Conservation (phyloP, 2,113 vertebrate species). For the Syrrhaptes paradoxus region DNA sequence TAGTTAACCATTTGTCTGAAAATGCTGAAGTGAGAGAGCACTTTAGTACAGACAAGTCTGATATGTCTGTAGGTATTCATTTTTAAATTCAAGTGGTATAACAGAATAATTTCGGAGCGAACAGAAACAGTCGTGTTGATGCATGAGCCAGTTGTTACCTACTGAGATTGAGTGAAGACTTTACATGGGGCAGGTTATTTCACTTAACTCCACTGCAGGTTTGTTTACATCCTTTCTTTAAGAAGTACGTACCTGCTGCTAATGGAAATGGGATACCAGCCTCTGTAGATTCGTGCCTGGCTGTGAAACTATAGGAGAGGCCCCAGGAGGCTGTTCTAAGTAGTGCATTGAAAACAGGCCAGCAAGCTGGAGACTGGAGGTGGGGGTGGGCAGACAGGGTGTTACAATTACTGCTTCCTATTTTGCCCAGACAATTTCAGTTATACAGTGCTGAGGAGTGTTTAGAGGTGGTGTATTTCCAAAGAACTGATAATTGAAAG, state of each 20-base stretch:
- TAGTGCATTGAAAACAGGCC: background rate
- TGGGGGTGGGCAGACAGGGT: background rate
- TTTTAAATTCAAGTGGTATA: background rate
- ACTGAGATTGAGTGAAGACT: background rate
- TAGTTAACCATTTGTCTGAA: background rate
- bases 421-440: background rate
- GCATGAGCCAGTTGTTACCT: background rate
- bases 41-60: background rate
- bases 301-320: background rate
- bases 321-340: background rate
- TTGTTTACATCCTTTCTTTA: background rate
- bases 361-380: background rate
- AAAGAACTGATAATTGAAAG: background rate
- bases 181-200: background rate
- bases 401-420: background rate
- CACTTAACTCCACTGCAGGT: background rate
- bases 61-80: accelerated
- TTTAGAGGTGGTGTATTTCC: background rate
- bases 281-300: background rate
- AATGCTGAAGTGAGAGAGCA: background rate
- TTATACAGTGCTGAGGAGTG: background rate
- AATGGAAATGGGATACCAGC: background rate
- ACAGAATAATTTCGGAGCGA: background rate
- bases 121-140: accelerated
- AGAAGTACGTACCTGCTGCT: background rate